A percentile compares a stretch with the other conserved stretches of the same genome.
Evolutionary conservation across 2,888 invertebrate species (phyloP).

Genomic region (Megastigmus dorsalis): DNA sequence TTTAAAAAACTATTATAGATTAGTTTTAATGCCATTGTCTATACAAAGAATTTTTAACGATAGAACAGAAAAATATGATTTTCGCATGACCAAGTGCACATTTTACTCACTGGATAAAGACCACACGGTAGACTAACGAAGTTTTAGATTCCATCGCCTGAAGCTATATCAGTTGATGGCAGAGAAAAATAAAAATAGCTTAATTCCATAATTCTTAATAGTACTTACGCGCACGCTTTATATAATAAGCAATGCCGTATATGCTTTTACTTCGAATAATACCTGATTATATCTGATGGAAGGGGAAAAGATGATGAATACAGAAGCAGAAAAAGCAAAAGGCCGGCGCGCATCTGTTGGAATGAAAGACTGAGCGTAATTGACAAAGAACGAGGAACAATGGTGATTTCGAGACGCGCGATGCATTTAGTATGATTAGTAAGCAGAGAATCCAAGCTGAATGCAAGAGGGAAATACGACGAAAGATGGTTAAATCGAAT

Average conservation of each 20-base stretch:
- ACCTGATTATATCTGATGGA: neutral
- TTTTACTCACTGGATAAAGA: no score
- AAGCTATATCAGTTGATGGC: no score
- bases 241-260: no score
- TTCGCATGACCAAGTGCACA: no score
- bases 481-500: conserved; percentile 24
- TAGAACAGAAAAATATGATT: no score
- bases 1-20: no score
- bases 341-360: neutral
- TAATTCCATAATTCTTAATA: neutral
- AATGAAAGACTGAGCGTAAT: conserved; percentile 43
- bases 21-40: no score
- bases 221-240: neutral
- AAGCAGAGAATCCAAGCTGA: conserved; percentile 53
- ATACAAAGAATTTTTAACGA: no score
- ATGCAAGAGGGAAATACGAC: conserved; percentile 3
- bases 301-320: neutral
- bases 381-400: conserved; percentile 53
- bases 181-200: neutral
- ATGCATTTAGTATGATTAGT: conserved; percentile 59
- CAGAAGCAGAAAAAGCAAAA: neutral
- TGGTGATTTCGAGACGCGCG: conserved; percentile 47
- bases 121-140: neutral
- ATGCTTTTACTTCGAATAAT: conserved; percentile 23
- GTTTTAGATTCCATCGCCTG: no score